Evolutionary conservation across 2,888 invertebrate species (phyloP), one percentile per base, ranked within the genome.

Genomic region (Icerya purchasi): DNA sequence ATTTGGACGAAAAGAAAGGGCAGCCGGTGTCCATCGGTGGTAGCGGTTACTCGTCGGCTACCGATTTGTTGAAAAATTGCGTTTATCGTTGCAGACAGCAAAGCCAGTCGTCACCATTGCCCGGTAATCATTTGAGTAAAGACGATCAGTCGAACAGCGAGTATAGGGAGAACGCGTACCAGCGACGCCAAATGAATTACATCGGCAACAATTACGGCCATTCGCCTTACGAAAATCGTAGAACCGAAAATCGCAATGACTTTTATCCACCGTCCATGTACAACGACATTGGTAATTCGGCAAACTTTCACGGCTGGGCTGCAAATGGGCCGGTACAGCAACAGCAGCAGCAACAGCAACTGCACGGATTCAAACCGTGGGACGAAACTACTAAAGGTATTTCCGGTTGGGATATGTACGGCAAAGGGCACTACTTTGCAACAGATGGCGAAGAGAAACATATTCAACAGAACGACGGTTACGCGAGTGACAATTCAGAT

Each of bases 401-500:
- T 2, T 24, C 59, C 20, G 60, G 60, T 50, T 60, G 60, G 60
- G 60, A 60, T 24, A 23, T 22, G 5, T 20, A 60, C 36, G 60
- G 60, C n/a, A 60, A 60, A 50, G 60, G 60, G 22, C 21, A 58
- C 51, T 58, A 58, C 23, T 24, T 58, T 3, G 58, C 58, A 18
- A 53, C 52, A 2, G 36, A 36, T 14, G 36, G 14, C 36, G 14
- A 8, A n/a, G n/a, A n/a, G n/a, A n/a, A n/a, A n/a, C n/a, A n/a
- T n/a, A n/a, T n/a, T n/a, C n/a, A n/a, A n/a, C n/a, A n/a, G n/a
- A n/a, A n/a, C n/a, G n/a, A n/a, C n/a, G n/a, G n/a, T n/a, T n/a
- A n/a, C n/a, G n/a, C n/a, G n/a, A n/a, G n/a, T n/a, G n/a, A n/a
- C n/a, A n/a, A n/a, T n/a, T n/a, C n/a, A n/a, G n/a, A n/a, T n/a